Base-by-base conservation (phyloP, 2,888 invertebrate species). In the Pterobdella sp. region DNA sequence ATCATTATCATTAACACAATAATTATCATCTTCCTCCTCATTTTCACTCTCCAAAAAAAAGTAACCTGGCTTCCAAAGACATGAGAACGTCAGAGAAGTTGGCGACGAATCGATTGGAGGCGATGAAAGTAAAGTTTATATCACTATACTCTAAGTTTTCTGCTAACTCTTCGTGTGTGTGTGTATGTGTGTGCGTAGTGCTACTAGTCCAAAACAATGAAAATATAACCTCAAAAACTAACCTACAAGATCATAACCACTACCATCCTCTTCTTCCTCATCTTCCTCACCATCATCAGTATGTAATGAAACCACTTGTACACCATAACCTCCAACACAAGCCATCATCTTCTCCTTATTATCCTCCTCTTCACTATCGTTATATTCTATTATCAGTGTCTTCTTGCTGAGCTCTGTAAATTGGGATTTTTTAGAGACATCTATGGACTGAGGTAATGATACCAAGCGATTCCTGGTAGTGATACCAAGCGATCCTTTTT, bases 31-130 rank as follows among this genome's bases (percentile, higher is more conserved):
- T 4, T 26, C 60, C 18, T 26, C 60, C n/a, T n/a, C n/a, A n/a
- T n/a, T n/a, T n/a, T n/a, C n/a, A n/a, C n/a, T n/a, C n/a, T n/a
- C n/a, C n/a, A n/a, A n/a, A n/a, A n/a, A n/a, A 56, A 22, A 56
- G 60, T 26, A 4, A 56, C 60, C 26, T 56, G 26, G 60, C 18
- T n/a, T 56, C 60, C n/a, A 56, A 26, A 3, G 3, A 26, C 60
- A 56, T 56, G 60, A 7, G 3, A 56, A 56, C 60, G 60, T 56
- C 60, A 56, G 60, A 26, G 60, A 56, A 56, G 60, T 7, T n/a
- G n/a, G 60, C 60, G 26, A 56, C n/a, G n/a, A 56, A 56, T 18
- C n/a, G 60, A 3, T 56, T 26, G 4, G 60, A 56, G 26, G 26
- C 18, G 60, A 56, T 56, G n/a, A 56, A 56, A 3, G 60, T 56